phyloP scores from a whole-genome alignment of 1,140 invertebrate genomes.

The Lerema accius region DNA sequence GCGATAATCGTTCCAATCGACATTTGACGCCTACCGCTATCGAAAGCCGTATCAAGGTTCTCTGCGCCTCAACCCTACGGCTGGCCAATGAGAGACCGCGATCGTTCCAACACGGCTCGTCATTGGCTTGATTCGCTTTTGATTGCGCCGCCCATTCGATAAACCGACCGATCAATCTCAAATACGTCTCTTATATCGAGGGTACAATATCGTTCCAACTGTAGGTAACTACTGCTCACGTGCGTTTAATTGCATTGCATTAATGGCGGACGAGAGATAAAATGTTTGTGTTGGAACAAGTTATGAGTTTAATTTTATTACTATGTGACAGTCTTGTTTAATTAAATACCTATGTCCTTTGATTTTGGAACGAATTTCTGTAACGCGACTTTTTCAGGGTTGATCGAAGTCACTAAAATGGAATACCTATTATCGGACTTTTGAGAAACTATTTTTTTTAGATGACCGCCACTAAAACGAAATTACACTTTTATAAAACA shows the following conservation, averaged over 20 bases:
- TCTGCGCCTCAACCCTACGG: slow-evolving; percentile 61
- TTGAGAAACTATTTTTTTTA: too few species aligned
- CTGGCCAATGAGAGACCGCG: slow-evolving; percentile 60
- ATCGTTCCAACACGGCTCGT: slow-evolving; percentile 43
- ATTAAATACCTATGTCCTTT: background rate
- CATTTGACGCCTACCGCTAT: slow-evolving; percentile 74
- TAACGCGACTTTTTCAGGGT: too few species aligned
- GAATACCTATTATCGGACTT: too few species aligned
- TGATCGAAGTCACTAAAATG: too few species aligned
- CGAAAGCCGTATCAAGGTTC: slow-evolving; percentile 77
- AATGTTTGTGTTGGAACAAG: too few species aligned
- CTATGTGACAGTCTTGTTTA: too few species aligned
- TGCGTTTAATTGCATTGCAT: slow-evolving; percentile 43
- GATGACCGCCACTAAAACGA: too few species aligned
- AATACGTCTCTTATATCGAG: too few species aligned
- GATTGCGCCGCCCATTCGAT: slow-evolving; percentile 79
- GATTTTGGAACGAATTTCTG: too few species aligned
- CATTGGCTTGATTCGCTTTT: slow-evolving; percentile 78
- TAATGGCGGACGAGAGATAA: too few species aligned
- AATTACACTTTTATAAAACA: too few species aligned
- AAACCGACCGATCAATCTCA: slow-evolving; percentile 75
- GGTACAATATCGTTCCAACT: slow-evolving; percentile 56
- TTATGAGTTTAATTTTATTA: too few species aligned
- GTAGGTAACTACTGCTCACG: slow-evolving; percentile 27
- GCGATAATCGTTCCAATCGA: slow-evolving; percentile 75